Evolutionary conservation across 1,140 invertebrate species (phyloP), one percentile per base, ranked within the genome.

Genomic region (Drosophila ogumai): DNA sequence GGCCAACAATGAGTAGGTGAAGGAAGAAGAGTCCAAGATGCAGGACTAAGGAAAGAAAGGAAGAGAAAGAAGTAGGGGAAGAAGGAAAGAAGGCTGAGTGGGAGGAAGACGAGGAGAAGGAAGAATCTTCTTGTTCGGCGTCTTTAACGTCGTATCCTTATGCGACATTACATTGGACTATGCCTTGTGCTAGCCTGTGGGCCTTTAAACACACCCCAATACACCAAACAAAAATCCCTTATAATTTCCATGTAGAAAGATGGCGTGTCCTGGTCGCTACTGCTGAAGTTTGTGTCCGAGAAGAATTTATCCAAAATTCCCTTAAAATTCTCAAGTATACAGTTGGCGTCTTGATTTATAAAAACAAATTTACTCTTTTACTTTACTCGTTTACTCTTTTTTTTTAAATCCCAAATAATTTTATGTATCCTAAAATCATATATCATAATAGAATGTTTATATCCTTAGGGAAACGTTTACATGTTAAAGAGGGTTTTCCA

Each of bases 121-220:
- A 46, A 54, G 47, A 52, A 67, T 46, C 38, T 19, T 22, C 47
- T 28, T 28, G 31, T 43, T 65, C 38, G 22, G 31, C 47, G 9
- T 58, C 56, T 19, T 52, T 52, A 34, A 15, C 50, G 17, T 10
- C 49, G 58, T 25, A 17, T 49, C 47, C 52, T 54, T 60, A 44
- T 75, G 50, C 63, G 56, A 58, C 71, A 74, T 74, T 82, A 56
- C 67, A 79, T 54, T 63, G 38, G 52, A 3, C 49, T 60, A 38
- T 25, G 76, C 59, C 60, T 38, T 57, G 68, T 68, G 55, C 41
- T 9, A 36, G 77, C 54, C 67, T 32, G 17, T 25, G 52, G 75
- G 47, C 66, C 58, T 44, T 56, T 31, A 38, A 52, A 65, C 25
- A 60, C 47, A 17, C 57, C 47, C 17, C 0, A 28, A 15, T 40